Evolutionary conservation across 2,797 vertebrate species (phyloP).

Genomic region (Capromys pilorides): DNA sequence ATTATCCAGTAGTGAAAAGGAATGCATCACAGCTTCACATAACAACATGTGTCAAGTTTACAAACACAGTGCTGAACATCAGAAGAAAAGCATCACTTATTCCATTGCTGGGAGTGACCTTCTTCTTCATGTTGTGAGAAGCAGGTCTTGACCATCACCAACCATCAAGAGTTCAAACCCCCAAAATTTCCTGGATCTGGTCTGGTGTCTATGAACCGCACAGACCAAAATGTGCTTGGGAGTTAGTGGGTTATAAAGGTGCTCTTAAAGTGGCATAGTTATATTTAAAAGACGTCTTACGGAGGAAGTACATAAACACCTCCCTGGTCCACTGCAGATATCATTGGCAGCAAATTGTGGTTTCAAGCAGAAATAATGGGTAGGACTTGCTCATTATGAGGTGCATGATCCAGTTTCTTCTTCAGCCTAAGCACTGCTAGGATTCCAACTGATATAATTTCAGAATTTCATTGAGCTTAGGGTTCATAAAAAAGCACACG

Average conservation of each 20-base stretch:
- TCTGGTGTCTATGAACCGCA: background rate
- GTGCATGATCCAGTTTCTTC: background rate
- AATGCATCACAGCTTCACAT: background rate
- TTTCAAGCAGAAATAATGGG: conserved; percentile 28
- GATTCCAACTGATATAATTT: background rate
- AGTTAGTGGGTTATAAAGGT: background rate
- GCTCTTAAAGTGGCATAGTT: background rate
- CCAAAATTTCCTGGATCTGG: background rate
- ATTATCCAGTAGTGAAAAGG: background rate
- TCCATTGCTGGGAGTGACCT: background rate
- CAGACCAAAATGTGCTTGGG: background rate
- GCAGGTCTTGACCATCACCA: background rate
- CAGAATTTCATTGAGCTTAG: background rate
- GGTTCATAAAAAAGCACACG: background rate
- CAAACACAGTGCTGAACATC: background rate
- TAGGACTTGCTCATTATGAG: background rate
- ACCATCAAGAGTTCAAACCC: background rate
- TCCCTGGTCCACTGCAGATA: background rate
- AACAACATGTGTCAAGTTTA: background rate
- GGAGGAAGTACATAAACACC: background rate
- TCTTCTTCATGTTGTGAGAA: background rate
- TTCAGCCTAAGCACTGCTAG: background rate
- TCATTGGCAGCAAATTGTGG: background rate
- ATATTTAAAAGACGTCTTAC: conserved; percentile 26
- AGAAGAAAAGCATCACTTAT: background rate